Conservation (phyloP, 2,113 vertebrate species). For the Melospiza georgiana region DNA sequence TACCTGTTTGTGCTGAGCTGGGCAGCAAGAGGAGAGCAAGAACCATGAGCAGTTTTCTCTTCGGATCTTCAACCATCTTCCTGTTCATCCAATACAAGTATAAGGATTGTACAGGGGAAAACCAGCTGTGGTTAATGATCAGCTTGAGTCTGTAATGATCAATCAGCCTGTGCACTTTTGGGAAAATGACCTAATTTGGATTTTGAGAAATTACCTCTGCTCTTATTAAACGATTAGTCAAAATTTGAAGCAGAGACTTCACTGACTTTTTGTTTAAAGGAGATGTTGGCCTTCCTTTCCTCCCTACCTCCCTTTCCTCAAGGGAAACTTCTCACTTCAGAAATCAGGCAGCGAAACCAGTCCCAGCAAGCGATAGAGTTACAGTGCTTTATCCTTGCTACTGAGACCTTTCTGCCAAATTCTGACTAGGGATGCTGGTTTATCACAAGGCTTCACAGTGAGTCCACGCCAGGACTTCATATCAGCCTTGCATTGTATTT, state of each 20-base stretch:
- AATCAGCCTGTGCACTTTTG: neutral
- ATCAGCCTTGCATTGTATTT: neutral
- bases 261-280: neutral
- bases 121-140: neutral
- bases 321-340: neutral
- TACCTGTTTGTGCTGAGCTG: constrained; percentile 46
- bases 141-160: constrained; percentile 16
- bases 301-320: neutral
- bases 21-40: neutral
- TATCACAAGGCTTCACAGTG: neutral
- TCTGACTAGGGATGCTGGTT: neutral
- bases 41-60: neutral
- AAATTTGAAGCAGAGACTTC: neutral
- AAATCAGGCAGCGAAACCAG: neutral
- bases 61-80: neutral
- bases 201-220: neutral
- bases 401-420: neutral
- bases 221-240: neutral
- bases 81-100: neutral
- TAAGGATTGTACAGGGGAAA: neutral
- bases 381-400: neutral
- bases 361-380: neutral
- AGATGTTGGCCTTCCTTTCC: neutral
- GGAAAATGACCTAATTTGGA: neutral
- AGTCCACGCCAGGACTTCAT: neutral